Conservation (phyloP, 2,888 invertebrate genomes). For the Caenorhabditis sulstoni region DNA sequence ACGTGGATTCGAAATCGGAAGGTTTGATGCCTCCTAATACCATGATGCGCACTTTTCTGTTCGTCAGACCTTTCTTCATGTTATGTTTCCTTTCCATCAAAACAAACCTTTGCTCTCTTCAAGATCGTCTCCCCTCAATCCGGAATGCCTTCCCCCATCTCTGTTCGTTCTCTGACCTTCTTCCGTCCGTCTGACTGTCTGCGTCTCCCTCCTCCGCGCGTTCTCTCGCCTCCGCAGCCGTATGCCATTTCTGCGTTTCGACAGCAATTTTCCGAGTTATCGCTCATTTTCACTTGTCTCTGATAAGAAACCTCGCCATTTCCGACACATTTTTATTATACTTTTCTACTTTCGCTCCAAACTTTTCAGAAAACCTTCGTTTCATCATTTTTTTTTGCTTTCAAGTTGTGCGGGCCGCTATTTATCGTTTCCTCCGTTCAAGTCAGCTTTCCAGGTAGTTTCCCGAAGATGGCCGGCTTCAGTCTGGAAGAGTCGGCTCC, state of each 20-base stretch:
- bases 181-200: slow-evolving; percentile 13
- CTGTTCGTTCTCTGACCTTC: slow-evolving; percentile 39
- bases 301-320: slow-evolving; percentile 43
- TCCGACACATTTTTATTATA: slow-evolving; percentile 29
- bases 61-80: background rate
- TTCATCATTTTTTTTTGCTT: background rate
- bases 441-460: slow-evolving; percentile 22
- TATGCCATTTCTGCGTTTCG: slow-evolving; percentile 19
- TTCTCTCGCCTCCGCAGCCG: slow-evolving; percentile 28
- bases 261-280: slow-evolving; percentile 23
- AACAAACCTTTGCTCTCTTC: background rate
- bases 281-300: slow-evolving; percentile 18
- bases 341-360: slow-evolving; percentile 1
- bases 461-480: slow-evolving; percentile 57
- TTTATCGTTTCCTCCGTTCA: no score
- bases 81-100: background rate
- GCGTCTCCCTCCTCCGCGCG: slow-evolving; percentile 22
- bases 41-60: background rate
- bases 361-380: background rate
- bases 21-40: no score
- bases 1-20: no score
- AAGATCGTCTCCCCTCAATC: background rate
- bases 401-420: no score
- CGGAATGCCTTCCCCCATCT: background rate
- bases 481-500: slow-evolving; percentile 56